Evolutionary conservation across 2,797 vertebrate genomes (phyloP).

Genomic region (Sciaenops ocellatus): DNA sequence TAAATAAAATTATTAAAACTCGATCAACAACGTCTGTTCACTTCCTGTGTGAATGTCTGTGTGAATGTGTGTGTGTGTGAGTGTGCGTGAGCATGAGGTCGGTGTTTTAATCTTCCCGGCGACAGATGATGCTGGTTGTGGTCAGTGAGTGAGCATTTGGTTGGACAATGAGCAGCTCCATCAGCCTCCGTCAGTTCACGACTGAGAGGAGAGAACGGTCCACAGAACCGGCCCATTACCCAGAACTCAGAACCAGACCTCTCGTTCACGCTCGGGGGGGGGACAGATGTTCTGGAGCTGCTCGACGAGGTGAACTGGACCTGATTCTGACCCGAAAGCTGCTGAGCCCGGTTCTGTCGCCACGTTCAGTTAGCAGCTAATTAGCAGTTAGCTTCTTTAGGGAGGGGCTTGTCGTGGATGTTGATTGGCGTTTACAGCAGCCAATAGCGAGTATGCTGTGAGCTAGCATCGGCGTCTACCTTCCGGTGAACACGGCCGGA

Average conservation of each 20-base stretch:
- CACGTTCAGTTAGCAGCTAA: too few relatives aligned
- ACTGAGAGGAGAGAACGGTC: slow-evolving; percentile 68
- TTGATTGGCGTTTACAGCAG: too few relatives aligned
- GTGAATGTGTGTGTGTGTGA: background rate
- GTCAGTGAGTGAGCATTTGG: slow-evolving; percentile 76
- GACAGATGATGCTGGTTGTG: slow-evolving; percentile 70
- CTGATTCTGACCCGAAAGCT: too few relatives aligned
- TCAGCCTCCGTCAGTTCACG: slow-evolving; percentile 80
- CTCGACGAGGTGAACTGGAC: slow-evolving; percentile 13
- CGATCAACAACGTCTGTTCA: too few relatives aligned
- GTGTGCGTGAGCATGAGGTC: slow-evolving; percentile 66
- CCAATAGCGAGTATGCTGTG: too few relatives aligned
- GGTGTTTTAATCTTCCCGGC: slow-evolving; percentile 79
- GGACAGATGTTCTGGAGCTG: slow-evolving; percentile 67
- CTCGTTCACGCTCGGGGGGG: slow-evolving; percentile 74
- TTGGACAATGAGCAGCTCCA: slow-evolving; percentile 75
- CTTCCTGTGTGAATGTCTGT: background rate
- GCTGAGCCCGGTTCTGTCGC: too few relatives aligned
- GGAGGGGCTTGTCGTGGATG: too few relatives aligned
- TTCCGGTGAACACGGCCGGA: too few relatives aligned
- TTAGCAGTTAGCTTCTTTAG: too few relatives aligned
- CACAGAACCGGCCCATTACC: slow-evolving; percentile 67
- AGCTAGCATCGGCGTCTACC: too few relatives aligned
- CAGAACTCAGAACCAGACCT: slow-evolving; percentile 71
- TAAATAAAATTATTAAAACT: too few relatives aligned